Percentiles rank a stretch among this genome's conserved stretches.
These are phyloP conservation scores for Melieria picta DNA, from an alignment of 2,888 invertebrate species.

Conservation along the genomic window DNA sequence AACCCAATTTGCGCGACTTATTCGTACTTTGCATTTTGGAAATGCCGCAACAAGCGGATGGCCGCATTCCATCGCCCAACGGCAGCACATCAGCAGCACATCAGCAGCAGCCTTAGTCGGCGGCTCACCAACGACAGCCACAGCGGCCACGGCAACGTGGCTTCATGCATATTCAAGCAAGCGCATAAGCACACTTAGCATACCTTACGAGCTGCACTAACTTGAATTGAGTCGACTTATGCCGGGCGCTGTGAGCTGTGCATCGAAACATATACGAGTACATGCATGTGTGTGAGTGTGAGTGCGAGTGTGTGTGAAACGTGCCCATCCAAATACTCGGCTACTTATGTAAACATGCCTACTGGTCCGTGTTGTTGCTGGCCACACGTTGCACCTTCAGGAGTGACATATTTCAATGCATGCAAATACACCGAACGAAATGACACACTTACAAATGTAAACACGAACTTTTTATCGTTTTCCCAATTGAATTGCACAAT, in stretches of 20 bases:
- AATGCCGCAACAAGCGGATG: slow-evolving; percentile 31
- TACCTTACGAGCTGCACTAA: slow-evolving; percentile 23
- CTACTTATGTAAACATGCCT: too few species aligned
- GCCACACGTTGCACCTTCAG: too few species aligned
- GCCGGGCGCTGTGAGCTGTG: too few species aligned
- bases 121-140: slow-evolving; percentile 13
- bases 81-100: slow-evolving; percentile 6
- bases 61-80: neutral
- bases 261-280: neutral
- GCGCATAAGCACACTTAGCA: slow-evolving; percentile 51
- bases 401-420: too few species aligned
- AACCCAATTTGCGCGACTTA: slow-evolving; percentile 16
- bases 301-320: slow-evolving; percentile 10
- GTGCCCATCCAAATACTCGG: slow-evolving; percentile 4
- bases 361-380: too few species aligned
- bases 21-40: slow-evolving; percentile 34
- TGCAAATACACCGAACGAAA: too few species aligned
- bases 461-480: neutral
- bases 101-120: slow-evolving; percentile 20
- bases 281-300: neutral
- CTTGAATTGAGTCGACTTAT: too few species aligned
- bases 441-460: neutral
- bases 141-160: slow-evolving; percentile 38
- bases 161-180: slow-evolving; percentile 57
- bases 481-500: neutral